Conservation (phyloP, 64 coral and sea anemone genomes). For the Acropora yongei region DNA sequence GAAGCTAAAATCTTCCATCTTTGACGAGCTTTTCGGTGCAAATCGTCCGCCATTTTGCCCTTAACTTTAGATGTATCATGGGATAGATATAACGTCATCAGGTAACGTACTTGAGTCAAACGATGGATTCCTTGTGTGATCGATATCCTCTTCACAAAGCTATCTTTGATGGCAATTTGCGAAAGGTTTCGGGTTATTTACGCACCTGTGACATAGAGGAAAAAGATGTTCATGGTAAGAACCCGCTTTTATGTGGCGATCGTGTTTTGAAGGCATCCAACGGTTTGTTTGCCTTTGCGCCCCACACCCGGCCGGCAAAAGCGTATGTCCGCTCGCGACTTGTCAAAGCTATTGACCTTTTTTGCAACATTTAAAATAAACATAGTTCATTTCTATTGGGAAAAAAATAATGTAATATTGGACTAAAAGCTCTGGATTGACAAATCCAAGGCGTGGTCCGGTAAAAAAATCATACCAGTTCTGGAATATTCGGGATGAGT, state of each 20-base stretch:
- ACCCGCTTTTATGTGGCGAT: neutral
- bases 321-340: neutral
- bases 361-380: slow-evolving; percentile 11
- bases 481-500: neutral
- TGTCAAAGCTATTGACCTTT: neutral
- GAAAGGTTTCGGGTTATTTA: slow-evolving; percentile 90
- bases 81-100: slow-evolving; percentile 22
- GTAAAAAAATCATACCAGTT: neutral
- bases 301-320: neutral
- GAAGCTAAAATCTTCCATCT: slow-evolving; percentile 70
- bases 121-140: slow-evolving; percentile 60
- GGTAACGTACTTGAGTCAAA: neutral
- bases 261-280: neutral
- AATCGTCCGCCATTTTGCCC: neutral
- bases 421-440: neutral
- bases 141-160: slow-evolving; percentile 95
- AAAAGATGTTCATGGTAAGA: slow-evolving; percentile 91
- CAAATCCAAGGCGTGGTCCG: neutral
- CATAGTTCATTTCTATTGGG: neutral
- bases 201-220: slow-evolving; percentile 79
- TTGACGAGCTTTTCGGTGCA: slow-evolving; percentile 48
- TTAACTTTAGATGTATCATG: neutral
- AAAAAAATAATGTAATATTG: neutral
- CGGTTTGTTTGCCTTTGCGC: slow-evolving; percentile 21
- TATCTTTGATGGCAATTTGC: slow-evolving; percentile 94